These are phyloP conservation scores for Limanda limanda DNA, from an alignment of 2,113 vertebrate genomes.

Conservation along the genomic window DNA sequence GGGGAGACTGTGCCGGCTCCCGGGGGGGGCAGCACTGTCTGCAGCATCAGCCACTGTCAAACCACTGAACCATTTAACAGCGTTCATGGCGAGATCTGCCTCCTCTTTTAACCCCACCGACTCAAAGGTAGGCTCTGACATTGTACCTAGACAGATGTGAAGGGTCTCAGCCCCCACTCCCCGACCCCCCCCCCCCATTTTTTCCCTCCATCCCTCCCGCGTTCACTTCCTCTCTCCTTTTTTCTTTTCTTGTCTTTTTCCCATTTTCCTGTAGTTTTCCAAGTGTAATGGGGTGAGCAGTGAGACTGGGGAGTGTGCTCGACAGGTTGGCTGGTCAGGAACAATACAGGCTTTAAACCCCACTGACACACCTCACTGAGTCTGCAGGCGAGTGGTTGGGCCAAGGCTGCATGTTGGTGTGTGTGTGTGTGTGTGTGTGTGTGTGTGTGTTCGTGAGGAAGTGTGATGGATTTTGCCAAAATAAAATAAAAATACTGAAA, in stretches of 20 bases:
- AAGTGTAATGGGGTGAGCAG: slow-evolving; percentile 75
- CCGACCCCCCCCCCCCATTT: background rate
- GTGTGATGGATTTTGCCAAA: slow-evolving; percentile 1
- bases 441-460: slow-evolving; percentile 9
- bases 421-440: slow-evolving; percentile 7
- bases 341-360: slow-evolving; percentile 76
- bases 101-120: slow-evolving; percentile 79
- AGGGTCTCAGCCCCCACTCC: slow-evolving; percentile 40
- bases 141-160: slow-evolving; percentile 80
- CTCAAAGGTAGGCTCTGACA: slow-evolving; percentile 79
- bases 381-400: slow-evolving; percentile 55
- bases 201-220: slow-evolving; percentile 13
- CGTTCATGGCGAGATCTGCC: slow-evolving; percentile 77
- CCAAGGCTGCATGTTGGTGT: slow-evolving; percentile 27
- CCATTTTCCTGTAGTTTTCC: slow-evolving; percentile 66
- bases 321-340: slow-evolving; percentile 78
- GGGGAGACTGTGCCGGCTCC: slow-evolving; percentile 71
- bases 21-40: slow-evolving; percentile 76
- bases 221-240: slow-evolving; percentile 45
- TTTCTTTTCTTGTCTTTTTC: slow-evolving; percentile 47
- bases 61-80: slow-evolving; percentile 87
- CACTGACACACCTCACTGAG: slow-evolving; percentile 75
- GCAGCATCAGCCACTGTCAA: slow-evolving; percentile 85
- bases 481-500: background rate
- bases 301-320: slow-evolving; percentile 56